These are phyloP conservation scores for Drosophila biarmipes DNA, from an alignment of 1,140 invertebrate genomes.

Conservation along the genomic window DNA sequence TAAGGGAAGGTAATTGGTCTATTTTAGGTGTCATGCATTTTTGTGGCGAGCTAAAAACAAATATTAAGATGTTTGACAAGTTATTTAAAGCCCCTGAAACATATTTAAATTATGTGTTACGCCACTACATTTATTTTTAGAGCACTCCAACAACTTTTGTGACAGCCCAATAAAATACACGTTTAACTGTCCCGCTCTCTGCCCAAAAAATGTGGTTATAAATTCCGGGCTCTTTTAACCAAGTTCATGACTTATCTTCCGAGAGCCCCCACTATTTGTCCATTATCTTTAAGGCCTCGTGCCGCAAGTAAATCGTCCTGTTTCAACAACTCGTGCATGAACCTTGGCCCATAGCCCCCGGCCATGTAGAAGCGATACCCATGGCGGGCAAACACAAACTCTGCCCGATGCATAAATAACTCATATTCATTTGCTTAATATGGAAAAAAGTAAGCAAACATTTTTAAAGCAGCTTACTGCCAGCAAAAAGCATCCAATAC, in stretches of 20 bases:
- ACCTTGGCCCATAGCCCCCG: conserved; percentile 39
- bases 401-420: conserved; percentile 48
- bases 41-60: background rate
- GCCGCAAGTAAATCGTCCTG: conserved; percentile 53
- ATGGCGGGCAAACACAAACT: conserved; percentile 38
- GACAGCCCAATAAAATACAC: background rate
- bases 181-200: background rate
- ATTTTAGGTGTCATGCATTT: background rate
- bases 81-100: too few relatives aligned
- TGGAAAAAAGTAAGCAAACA: conserved; percentile 36
- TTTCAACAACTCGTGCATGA: conserved; percentile 67
- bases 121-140: too few relatives aligned
- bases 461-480: conserved; percentile 53
- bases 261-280: conserved; percentile 27
- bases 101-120: too few relatives aligned
- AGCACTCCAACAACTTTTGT: background rate
- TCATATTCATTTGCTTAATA: conserved; percentile 49
- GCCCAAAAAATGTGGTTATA: conserved; percentile 1
- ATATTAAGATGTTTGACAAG: too few relatives aligned
- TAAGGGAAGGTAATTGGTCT: background rate
- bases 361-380: conserved; percentile 29
- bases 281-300: conserved; percentile 45
- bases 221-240: conserved; percentile 3
- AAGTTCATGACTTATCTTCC: conserved; percentile 15
- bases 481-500: conserved; percentile 35